Evolutionary conservation across 37 sponge, comb jelly and placozoan species (phyloP), one percentile per base, ranked within the genome.

Genomic region (Sycon ciliatum): DNA sequence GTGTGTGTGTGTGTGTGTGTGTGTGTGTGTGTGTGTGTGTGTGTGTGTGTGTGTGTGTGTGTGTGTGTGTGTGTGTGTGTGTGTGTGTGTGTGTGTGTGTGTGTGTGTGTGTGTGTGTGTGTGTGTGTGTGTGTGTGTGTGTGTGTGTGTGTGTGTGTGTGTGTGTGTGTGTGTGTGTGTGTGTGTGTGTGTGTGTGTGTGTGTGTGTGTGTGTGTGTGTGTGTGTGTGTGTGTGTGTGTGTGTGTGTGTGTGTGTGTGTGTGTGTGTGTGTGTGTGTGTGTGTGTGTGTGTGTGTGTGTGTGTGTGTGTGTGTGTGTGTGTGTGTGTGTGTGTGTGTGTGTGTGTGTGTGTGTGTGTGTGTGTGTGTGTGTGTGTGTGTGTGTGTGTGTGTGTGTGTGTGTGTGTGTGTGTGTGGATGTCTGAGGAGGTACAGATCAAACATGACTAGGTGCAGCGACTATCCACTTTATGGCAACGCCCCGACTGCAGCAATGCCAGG

Each of bases 1-100:
- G 69, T 68, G 69, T 36, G 69, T 68, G 39, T 36, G 69, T 68
- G 69, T 46, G 53, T 39, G 53, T 70, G 71, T 70, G 71, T 46
- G 71, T 70, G 71, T 70, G 71, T 46, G 71, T 70, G 54, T 69
- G 71, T 46, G 71, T 70, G 3, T 69, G 70, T 69, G 39, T 69
- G 62, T 73, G 30, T 56, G 74, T 64, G 36, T 60, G 62, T 64
- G 38, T 73, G 36, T 63, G 58, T 34, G 28, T 73, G 24, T 73
- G 60, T 58, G 61, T 60, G 29, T 31, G 29, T 22, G 13, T 31
- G 36, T 13, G n/a, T n/a, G 29, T 31, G 36, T n/a, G 32, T 29
- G 20, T 24, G 39, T 35, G 39, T 36, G 39, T 68, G 40, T 68
- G 40, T 36, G 69, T 68, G 69, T 36, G 69, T 68, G 40, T 36